phyloP scores from a whole-genome alignment of 2,888 invertebrate species.

The Caenorhabditis sp. region DNA sequence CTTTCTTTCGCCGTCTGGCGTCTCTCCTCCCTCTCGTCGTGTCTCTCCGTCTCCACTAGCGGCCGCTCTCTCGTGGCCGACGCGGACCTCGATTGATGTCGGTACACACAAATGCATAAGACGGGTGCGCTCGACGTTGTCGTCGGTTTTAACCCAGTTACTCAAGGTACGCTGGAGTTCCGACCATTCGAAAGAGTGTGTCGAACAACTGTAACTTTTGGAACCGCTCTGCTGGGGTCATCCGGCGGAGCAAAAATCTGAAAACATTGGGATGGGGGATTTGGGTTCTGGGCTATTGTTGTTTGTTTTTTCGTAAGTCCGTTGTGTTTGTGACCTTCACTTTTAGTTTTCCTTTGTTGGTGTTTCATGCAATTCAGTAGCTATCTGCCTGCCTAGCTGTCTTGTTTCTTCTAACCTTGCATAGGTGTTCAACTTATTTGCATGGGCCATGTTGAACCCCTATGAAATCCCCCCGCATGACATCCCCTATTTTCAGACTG shows the following conservation, averaged over 20 bases:
- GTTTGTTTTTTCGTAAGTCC: no score
- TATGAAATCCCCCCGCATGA: no score
- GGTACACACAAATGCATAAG: slow-evolving; percentile 13
- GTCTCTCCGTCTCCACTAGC: slow-evolving; percentile 1
- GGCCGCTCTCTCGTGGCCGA: not conserved
- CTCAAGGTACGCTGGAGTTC: slow-evolving; percentile 60
- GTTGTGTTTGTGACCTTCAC: no score
- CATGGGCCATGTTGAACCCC: no score
- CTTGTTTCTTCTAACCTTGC: no score
- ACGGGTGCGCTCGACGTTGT: not conserved
- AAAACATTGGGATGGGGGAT: not conserved
- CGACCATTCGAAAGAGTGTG: slow-evolving; percentile 49
- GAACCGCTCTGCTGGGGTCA: slow-evolving; percentile 36
- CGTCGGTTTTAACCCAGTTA: slow-evolving; percentile 54
- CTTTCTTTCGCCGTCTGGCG: not conserved
- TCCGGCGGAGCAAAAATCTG: slow-evolving; percentile 19
- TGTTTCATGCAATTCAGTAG: no score
- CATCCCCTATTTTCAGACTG: no score
- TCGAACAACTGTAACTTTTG: slow-evolving; percentile 49
- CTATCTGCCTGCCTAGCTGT: no score
- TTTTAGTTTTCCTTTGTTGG: no score
- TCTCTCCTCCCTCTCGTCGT: not conserved
- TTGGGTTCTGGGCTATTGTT: not conserved
- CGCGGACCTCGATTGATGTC: slow-evolving; percentile 24
- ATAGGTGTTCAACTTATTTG: no score